Conservation (phyloP, 2,113 vertebrate genomes). For the Tyrannus savana region DNA sequence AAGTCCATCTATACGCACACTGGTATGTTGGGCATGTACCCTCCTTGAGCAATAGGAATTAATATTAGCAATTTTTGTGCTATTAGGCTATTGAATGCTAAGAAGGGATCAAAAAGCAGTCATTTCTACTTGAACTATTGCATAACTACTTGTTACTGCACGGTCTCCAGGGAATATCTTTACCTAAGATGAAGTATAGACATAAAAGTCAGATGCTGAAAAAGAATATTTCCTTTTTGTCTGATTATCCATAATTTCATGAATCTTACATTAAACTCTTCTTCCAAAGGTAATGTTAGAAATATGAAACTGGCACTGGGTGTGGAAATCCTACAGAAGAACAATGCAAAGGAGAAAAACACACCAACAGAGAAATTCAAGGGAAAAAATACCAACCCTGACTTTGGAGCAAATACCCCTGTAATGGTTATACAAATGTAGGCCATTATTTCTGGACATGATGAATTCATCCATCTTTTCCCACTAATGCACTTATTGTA, state of each 20-base stretch:
- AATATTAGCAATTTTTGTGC: not conserved
- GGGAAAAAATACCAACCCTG: not conserved
- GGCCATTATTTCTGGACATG: not conserved
- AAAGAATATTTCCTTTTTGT: not conserved
- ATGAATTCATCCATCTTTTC: not conserved
- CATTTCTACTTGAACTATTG: not conserved
- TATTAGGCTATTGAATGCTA: not conserved
- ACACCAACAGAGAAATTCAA: not conserved
- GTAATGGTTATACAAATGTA: not conserved
- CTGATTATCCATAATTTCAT: not conserved
- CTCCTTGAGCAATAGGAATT: not conserved
- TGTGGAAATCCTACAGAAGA: not conserved
- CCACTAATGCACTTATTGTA: not conserved
- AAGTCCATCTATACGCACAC: not conserved
- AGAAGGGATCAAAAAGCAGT: not conserved
- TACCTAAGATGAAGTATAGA: not conserved
- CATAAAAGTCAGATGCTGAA: not conserved
- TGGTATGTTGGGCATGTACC: not conserved
- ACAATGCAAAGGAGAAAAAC: not conserved
- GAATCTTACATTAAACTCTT: not conserved
- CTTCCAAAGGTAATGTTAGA: not conserved
- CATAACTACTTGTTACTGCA: not conserved
- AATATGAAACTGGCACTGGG: not conserved
- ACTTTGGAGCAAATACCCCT: not conserved
- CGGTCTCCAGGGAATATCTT: not conserved